A percentile compares a stretch with the other conserved stretches of the same genome.
phyloP scores from a whole-genome alignment of 2,888 invertebrate genomes.

The Ormia ochracea region DNA sequence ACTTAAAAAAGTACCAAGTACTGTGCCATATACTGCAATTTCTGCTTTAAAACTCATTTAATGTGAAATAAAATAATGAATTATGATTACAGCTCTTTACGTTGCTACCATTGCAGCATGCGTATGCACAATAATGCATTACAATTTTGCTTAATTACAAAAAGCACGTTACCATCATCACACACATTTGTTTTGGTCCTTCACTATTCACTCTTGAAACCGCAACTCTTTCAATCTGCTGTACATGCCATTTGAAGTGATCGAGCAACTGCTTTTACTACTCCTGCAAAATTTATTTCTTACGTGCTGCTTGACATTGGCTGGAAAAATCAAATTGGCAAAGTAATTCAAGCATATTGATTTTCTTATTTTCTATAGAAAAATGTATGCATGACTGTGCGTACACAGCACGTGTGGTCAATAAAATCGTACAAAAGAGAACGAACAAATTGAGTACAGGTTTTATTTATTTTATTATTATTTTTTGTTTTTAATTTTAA shows the following conservation, averaged over 20 bases:
- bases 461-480: no score
- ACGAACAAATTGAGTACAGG: no score
- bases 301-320: no score
- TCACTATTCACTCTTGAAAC: background rate
- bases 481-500: no score
- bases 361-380: no score
- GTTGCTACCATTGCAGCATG: background rate
- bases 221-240: slow-evolving; percentile 33
- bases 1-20: background rate
- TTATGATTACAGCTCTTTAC: background rate
- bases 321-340: no score
- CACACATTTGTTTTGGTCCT: background rate
- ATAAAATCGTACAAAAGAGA: no score
- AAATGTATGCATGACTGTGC: no score
- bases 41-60: background rate
- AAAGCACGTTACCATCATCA: background rate
- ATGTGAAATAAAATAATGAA: slow-evolving; percentile 1
- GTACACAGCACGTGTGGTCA: no score
- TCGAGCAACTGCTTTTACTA: slow-evolving; percentile 1
- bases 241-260: slow-evolving; percentile 46
- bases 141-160: slow-evolving; percentile 29
- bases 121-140: background rate
- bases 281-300: no score
- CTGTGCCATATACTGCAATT: background rate
- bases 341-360: no score